These are phyloP conservation scores for Peribatodes rhomboidaria DNA, from an alignment of 2,888 invertebrate species.

Conservation along the genomic window DNA sequence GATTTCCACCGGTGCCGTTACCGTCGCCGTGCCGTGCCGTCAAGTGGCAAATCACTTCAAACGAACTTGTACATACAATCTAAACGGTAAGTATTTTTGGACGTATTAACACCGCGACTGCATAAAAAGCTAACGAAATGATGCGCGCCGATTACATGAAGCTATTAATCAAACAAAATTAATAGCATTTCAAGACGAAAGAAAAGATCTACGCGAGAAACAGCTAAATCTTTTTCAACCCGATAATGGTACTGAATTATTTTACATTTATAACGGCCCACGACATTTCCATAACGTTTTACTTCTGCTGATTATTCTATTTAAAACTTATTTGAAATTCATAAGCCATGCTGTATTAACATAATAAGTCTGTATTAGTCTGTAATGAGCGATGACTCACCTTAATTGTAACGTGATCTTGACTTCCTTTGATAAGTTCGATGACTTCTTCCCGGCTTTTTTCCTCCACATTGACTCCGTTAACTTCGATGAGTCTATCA, in stretches of 20 bases:
- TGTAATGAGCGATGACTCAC: conserved; percentile 79
- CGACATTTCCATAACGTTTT: conserved; percentile 15
- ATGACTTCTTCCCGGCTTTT: conserved; percentile 96
- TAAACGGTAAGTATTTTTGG: background rate
- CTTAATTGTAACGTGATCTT: conserved; percentile 93
- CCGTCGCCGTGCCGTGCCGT: too few relatives aligned
- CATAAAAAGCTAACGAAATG: conserved; percentile 25
- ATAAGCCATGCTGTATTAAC: conserved; percentile 22
- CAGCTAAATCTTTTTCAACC: conserved; percentile 3
- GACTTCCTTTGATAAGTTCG: conserved; percentile 95
- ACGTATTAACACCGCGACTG: background rate
- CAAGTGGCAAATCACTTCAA: too few relatives aligned
- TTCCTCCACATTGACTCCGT: conserved; percentile 94
- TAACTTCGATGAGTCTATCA: conserved; percentile 96
- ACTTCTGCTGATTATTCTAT: conserved; percentile 7
- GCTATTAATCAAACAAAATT: conserved; percentile 34
- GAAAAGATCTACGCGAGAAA: conserved; percentile 16
- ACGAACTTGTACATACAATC: too few relatives aligned
- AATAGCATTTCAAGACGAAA: conserved; percentile 32
- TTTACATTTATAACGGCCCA: conserved; percentile 24
- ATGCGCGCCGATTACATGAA: conserved; percentile 20
- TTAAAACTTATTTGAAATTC: conserved; percentile 24
- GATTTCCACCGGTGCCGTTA: too few relatives aligned
- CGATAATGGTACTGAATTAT: conserved; percentile 8
- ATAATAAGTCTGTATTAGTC: too few relatives aligned